Evolutionary conservation across 2,797 vertebrate genomes (phyloP), one percentile per base, ranked within the genome.

Genomic region (Lepilemur septentrionalis): DNA sequence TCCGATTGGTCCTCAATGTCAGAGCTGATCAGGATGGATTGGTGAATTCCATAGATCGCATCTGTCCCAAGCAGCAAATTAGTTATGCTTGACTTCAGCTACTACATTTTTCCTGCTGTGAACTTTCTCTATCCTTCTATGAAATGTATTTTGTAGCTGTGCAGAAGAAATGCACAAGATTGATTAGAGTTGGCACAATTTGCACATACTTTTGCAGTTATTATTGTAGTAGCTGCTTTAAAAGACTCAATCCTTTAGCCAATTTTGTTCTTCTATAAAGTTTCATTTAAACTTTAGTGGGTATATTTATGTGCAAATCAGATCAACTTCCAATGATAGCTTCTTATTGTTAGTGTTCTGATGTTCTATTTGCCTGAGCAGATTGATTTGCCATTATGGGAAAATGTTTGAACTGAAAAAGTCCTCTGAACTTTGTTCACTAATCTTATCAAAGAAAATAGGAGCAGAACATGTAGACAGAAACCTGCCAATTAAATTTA

Each of bases 1-100:
- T 38, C 38, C 38, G 87, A 52, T 72, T 0, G 0, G 23, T 43
- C 50, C 59, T 91, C 94, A 23, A 9, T 94, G 83, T 70, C 61
- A 89, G 57, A 87, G 73, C 75, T 72, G 90, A 84, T 95, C 52
- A 84, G 67, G 35, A 88, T 88, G 93, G 91, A 86, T 81, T 25
- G 70, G 82, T 82, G 65, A 95, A 95, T 96, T 95, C 82, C 89
- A 2, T 89, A 93, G 67, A 93, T 96, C 6, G 0, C 92, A 89
- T 94, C 73, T 93, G 82, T 93, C 90, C 70, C 94, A 93, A 95
- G 41, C 38, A 93, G 57, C 20, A 90, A 75, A 96, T 97, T 94
- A 94, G 76, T 79, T 94, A 89, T 95, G 85, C 81, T 96, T 97
- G 91, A 96, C 94, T 96, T 97, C 52, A 95, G 35, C 55, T 57